Percentiles rank a stretch among this genome's conserved stretches.
These are phyloP conservation scores for Marmota flaviventris DNA, from an alignment of 2,113 vertebrate genomes.

Conservation along the genomic window DNA sequence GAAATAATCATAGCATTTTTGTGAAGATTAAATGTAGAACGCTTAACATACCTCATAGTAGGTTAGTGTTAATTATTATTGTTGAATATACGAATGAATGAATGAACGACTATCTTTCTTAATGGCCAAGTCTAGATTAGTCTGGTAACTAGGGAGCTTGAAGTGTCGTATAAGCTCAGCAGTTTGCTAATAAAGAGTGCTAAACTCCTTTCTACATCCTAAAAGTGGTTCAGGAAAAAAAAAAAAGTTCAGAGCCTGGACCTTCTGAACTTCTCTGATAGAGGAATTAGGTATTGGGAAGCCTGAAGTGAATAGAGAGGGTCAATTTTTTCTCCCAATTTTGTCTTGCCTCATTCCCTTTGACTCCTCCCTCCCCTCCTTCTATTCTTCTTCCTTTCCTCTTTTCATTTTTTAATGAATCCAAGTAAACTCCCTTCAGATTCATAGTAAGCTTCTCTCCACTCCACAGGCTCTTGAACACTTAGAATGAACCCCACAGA, in stretches of 20 bases:
- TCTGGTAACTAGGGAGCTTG: neutral
- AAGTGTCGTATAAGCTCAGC: neutral
- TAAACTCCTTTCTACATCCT: conserved; percentile 14
- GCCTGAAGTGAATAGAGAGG: neutral
- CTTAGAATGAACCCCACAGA: conserved; percentile 7
- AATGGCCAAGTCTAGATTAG: conserved; percentile 33
- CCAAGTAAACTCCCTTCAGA: conserved; percentile 45
- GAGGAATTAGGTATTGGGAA: neutral
- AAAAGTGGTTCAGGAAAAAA: neutral
- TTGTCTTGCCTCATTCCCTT: neutral
- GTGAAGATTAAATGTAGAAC: conserved; percentile 24
- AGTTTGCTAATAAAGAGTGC: neutral
- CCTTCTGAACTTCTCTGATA: neutral
- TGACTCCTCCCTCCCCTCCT: neutral
- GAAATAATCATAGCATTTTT: conserved; percentile 53
- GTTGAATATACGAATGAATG: neutral
- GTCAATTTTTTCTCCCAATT: neutral
- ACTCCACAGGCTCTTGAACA: conserved; percentile 8
- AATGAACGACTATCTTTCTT: conserved; percentile 30
- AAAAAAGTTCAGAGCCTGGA: neutral
- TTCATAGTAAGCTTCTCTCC: conserved; percentile 6
- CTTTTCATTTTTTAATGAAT: conserved; percentile 60
- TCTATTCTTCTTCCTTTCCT: neutral
- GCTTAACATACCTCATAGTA: neutral
- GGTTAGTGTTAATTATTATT: conserved; percentile 33